Evolutionary conservation across 2,113 vertebrate genomes (phyloP), one percentile per base, ranked within the genome.

Genomic region (Hystrix brachyura): DNA sequence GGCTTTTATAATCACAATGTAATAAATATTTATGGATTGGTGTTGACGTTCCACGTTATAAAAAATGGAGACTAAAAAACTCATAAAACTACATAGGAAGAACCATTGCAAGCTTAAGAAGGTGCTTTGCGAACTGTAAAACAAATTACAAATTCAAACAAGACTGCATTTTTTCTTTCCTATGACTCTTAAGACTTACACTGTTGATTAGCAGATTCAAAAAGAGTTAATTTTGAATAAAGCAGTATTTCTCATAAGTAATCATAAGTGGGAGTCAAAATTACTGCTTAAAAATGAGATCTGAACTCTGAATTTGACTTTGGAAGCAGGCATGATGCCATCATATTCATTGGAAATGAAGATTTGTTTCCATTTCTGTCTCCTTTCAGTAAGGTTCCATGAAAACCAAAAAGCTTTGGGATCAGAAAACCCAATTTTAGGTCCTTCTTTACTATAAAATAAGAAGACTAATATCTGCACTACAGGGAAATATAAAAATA

Each of bases 21-120:
- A 96, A 97, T 96, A 96, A 97, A 95, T 93, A 97, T 88, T 97
- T 96, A 97, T 85, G 43, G 82, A 38, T 72, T 76, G 59, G 25
- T 59, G 21, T 84, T 93, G 62, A 59, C 94, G 90, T 74, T 80
- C 91, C 83, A 90, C 46, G 9, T 2, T 90, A 89, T 62, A 69
- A 89, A 79, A 88, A 84, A 21, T 18, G 6, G 74, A 84, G 25
- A 53, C 21, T 74, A 59, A 53, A 72, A 95, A 92, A 85, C 46
- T n/a, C 53, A 93, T 88, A 76, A 96, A 96, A 91, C 38, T 79
- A 60, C 29, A 79, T 32, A 34, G 59, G 46, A 21, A 95, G 64
- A 92, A 38, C 80, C n/a, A 72, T 10, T 69, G 53, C 23, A 5
- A 72, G 43, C 85, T 96, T 88, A 86, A 88, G 74, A 59, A 87